Conservation (phyloP, 2,113 vertebrate species). For the Myotis yumanensis region DNA sequence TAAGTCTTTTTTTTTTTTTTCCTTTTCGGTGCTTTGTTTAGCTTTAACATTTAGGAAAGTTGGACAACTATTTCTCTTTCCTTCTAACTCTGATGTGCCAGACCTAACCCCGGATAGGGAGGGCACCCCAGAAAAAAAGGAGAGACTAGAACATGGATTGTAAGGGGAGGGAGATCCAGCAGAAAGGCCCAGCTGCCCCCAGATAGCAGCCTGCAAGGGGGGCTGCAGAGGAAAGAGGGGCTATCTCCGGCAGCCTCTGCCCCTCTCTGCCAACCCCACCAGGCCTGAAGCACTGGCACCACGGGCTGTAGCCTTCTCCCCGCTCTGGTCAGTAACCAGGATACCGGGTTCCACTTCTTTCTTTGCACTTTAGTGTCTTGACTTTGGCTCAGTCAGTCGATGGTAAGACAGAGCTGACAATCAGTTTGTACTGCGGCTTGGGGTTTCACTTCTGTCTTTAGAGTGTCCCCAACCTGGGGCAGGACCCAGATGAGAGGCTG, state of each 20-base stretch:
- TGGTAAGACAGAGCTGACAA: constrained; percentile 65
- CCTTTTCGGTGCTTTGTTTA: constrained; percentile 84
- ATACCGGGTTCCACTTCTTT: background rate
- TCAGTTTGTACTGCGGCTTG: constrained; percentile 61
- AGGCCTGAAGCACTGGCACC: background rate
- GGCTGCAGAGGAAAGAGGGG: background rate
- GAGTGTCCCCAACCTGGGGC: background rate
- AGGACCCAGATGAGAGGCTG: background rate
- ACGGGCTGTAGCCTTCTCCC: background rate
- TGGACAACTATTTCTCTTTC: constrained; percentile 62
- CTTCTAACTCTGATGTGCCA: constrained; percentile 49
- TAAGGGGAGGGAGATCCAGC: background rate
- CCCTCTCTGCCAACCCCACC: background rate
- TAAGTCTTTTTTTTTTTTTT: constrained; percentile 83
- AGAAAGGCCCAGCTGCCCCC: background rate
- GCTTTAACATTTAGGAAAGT: constrained; percentile 72
- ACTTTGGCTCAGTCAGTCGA: background rate
- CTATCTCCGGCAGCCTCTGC: background rate
- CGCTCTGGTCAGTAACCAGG: background rate
- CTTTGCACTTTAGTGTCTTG: constrained; percentile 76
- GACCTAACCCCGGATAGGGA: background rate
- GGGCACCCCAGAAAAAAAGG: background rate
- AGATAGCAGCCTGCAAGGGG: background rate
- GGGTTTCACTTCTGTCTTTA: background rate
- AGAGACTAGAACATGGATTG: background rate